Base-by-base conservation (phyloP, 1,140 invertebrate genomes). In the Atta texana region DNA sequence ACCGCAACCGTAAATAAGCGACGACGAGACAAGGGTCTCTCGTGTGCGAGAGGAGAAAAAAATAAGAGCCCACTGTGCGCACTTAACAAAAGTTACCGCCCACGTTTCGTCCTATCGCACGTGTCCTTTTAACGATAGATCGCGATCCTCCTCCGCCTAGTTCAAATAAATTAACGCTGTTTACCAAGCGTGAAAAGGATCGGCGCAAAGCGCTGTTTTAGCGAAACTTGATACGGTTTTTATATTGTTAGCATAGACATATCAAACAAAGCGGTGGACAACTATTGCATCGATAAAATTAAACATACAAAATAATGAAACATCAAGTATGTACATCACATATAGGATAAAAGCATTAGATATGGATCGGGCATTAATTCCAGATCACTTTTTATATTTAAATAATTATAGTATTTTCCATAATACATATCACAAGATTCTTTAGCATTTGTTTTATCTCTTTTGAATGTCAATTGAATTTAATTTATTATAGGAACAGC, bases 1-100 rank as follows among this genome's bases (percentile, higher is more conserved):
- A 44, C 66, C 74, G 57, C 76, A 77, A 84, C 61, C 72, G 85
- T 89, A 90, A 90, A 90, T 90, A 90, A 88, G 63, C 57, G 80
- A 51, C 68, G 77, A 82, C 76, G 78, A 87, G 66, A 74, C 71
- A 68, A 75, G 57, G 63, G 57, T 69, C 28, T 63, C 39, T 34
- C 28, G 49, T 21, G 76, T 21, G 31, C 2, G 72, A 55, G 66
- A 18, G 16, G 24, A 28, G 24, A 61, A 18, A 66, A 71, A 80
- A 66, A 63, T 31, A 34, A n/a, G 21, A 69, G 24, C 24, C 68
- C 57, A n/a, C 14, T 53, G 55, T 53, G 64, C 63, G 64, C 39
- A 85, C 86, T 87, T 87, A 87, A 87, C 86, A 75, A 87, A 87
- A 87, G 86, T 87, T 87, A 87, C 80, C 80, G 69, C 55, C 21